Conservation (phyloP, 2,888 invertebrate genomes). For the Copidosoma aretas region DNA sequence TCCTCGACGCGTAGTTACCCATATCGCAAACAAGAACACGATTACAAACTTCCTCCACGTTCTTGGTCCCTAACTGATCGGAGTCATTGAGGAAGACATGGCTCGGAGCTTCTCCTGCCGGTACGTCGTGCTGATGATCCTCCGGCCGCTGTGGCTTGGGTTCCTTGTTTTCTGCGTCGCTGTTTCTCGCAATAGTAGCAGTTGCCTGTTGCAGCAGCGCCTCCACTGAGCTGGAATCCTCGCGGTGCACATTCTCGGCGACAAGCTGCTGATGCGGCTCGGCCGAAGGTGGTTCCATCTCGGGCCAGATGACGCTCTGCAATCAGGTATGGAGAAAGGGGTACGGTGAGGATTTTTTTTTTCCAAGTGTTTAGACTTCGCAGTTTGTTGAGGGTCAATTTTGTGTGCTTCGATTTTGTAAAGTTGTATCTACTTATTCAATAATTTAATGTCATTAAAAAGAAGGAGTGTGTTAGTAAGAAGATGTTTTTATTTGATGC, state of each 20-base stretch:
- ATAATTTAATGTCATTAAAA: no score
- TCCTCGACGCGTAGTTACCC: slow-evolving; percentile 16
- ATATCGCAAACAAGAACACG: neutral
- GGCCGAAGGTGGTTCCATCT: slow-evolving; percentile 57
- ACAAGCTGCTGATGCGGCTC: slow-evolving; percentile 29
- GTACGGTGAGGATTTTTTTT: neutral
- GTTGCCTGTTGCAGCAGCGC: no score
- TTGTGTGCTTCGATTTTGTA: no score
- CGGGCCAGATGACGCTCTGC: slow-evolving; percentile 46
- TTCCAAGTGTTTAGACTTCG: neutral
- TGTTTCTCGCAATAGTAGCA: no score
- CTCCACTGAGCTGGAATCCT: slow-evolving; percentile 51
- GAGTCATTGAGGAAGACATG: slow-evolving; percentile 27
- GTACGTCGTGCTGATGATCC: no score
- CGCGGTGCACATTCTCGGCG: slow-evolving; percentile 45
- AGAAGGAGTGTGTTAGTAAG: no score
- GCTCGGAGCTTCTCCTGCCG: no score
- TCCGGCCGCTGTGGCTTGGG: neutral
- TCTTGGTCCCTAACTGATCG: slow-evolving; percentile 1
- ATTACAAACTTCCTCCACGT: no score
- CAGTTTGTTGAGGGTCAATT: no score
- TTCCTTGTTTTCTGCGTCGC: neutral
- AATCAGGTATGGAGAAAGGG: slow-evolving; percentile 8
- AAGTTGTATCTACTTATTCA: no score
- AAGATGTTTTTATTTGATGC: no score